phyloP scores from a whole-genome alignment of 2,888 invertebrate species.

The Latrodectus elegans region DNA sequence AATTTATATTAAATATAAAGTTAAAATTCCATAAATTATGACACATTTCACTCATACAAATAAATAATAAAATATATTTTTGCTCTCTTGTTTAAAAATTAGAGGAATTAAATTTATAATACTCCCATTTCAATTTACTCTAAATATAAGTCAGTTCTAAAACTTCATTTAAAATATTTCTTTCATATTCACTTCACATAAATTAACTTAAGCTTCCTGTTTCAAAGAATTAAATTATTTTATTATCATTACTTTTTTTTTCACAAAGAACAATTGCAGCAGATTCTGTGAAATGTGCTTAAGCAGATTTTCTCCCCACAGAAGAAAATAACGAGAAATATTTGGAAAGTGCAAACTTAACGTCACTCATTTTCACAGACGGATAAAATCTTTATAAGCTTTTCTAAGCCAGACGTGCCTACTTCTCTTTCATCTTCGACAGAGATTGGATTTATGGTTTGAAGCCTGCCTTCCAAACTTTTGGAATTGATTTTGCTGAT shows the following conservation, averaged over 20 bases:
- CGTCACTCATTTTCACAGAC: constrained; percentile 21
- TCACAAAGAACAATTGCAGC: neutral
- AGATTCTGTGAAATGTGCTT: neutral
- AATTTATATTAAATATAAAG: too few relatives aligned
- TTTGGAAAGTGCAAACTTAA: constrained; percentile 13
- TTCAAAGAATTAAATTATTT: too few relatives aligned
- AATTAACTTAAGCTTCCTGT: too few relatives aligned
- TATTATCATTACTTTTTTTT: neutral
- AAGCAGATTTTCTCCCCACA: neutral
- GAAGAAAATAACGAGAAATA: neutral
- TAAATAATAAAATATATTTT: too few relatives aligned
- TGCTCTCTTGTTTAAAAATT: too few relatives aligned
- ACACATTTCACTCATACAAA: too few relatives aligned
- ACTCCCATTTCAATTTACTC: too few relatives aligned
- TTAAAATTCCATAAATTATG: too few relatives aligned
- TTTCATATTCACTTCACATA: too few relatives aligned
- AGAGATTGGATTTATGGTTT: constrained; percentile 30
- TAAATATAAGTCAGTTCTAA: too few relatives aligned
- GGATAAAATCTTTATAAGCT: constrained; percentile 31
- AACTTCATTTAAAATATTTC: too few relatives aligned
- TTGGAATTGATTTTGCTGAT: neutral
- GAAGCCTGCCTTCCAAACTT: neutral
- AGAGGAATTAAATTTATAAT: too few relatives aligned
- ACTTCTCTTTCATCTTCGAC: constrained; percentile 45
- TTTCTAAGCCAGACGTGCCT: neutral